Evolutionary conservation across 1,140 invertebrate species (phyloP).

Genomic region (Drosophila tsacasi): DNA sequence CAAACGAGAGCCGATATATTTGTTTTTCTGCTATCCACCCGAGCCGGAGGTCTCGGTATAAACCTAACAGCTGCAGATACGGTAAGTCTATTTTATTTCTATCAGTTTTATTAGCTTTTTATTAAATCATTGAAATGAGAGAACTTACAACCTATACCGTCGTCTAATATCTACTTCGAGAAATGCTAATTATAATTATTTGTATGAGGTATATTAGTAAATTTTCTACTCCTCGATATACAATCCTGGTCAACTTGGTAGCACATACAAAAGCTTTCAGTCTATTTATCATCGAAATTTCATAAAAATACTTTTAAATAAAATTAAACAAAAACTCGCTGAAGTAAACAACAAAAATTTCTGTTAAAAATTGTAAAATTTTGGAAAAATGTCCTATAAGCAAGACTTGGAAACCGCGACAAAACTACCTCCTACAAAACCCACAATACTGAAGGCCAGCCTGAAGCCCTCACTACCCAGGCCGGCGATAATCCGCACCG

Average conservation of each 20-base stretch:
- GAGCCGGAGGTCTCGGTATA: conserved; percentile 98
- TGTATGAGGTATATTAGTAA: no score
- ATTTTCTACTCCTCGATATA: neutral
- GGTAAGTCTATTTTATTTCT: conserved; percentile 87
- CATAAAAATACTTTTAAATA: neutral
- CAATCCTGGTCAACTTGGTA: neutral
- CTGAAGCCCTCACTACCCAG: conserved; percentile 4
- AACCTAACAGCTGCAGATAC: conserved; percentile 99
- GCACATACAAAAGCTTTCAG: neutral
- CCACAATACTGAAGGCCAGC: conserved; percentile 27
- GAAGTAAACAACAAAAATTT: neutral
- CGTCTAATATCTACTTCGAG: neutral
- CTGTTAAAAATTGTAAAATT: neutral
- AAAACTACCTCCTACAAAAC: neutral
- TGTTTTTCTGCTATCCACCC: conserved; percentile 97
- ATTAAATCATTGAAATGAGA: neutral
- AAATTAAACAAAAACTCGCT: neutral
- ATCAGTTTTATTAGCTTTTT: neutral
- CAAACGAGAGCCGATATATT: conserved; percentile 96
- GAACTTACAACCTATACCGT: neutral
- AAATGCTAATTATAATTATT: no score
- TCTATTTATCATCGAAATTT: neutral
- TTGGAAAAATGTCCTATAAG: conserved; percentile 5
- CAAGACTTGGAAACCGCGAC: neutral
- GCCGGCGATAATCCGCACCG: neutral